A percentile compares a stretch with the other conserved stretches of the same genome.
These are phyloP conservation scores for Ageneiosus marmoratus DNA, from an alignment of 2,113 vertebrate species.

Conservation along the genomic window DNA sequence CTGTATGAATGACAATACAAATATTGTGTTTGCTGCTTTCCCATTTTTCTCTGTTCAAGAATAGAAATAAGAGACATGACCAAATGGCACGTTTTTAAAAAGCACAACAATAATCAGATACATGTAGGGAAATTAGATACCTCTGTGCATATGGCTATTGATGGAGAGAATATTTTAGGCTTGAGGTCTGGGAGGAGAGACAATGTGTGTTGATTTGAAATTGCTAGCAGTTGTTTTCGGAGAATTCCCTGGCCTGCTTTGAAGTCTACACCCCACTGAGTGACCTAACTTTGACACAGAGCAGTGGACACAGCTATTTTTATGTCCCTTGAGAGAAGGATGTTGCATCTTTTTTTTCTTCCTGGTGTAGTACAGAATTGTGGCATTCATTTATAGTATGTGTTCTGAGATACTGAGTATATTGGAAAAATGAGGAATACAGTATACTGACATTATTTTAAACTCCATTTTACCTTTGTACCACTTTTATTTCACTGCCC, in stretches of 20 bases:
- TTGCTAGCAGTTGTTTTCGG: slow-evolving; percentile 78
- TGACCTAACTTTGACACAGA: slow-evolving; percentile 77
- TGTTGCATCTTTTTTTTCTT: slow-evolving; percentile 53
- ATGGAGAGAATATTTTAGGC: slow-evolving; percentile 34
- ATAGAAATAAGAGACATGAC: background rate
- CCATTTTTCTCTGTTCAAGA: background rate
- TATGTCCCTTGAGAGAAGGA: slow-evolving; percentile 73
- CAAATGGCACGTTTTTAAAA: background rate
- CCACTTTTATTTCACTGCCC: background rate
- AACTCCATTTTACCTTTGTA: background rate
- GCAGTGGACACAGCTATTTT: slow-evolving; percentile 74
- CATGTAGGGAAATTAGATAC: background rate
- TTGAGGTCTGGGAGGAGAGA: slow-evolving; percentile 65
- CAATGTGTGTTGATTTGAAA: slow-evolving; percentile 73
- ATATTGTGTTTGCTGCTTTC: background rate
- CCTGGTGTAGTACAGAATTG: slow-evolving; percentile 4
- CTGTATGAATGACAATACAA: slow-evolving; percentile 22
- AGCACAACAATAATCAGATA: background rate
- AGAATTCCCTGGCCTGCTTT: slow-evolving; percentile 78
- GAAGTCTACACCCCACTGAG: slow-evolving; percentile 79
- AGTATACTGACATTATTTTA: background rate
- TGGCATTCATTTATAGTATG: background rate
- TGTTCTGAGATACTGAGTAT: background rate
- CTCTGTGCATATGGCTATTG: background rate
- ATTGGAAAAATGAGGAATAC: background rate